Percentiles rank a stretch among this genome's conserved stretches.
These are phyloP conservation scores for Chironomus striatipennis DNA, from an alignment of 1,140 invertebrate genomes.

Conservation along the genomic window DNA sequence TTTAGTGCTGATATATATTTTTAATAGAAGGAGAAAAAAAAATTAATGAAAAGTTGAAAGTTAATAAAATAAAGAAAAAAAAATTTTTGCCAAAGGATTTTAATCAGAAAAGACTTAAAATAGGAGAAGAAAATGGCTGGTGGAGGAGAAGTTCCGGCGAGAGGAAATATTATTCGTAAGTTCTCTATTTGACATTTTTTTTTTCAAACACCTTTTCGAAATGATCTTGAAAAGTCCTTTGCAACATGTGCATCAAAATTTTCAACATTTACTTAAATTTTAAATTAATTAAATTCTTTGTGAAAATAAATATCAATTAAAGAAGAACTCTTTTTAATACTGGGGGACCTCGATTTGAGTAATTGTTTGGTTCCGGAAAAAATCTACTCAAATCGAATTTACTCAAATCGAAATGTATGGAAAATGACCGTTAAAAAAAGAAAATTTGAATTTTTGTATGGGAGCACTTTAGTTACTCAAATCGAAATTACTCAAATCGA, in stretches of 20 bases:
- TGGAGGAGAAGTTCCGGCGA: background rate
- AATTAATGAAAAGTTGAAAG: background rate
- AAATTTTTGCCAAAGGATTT: background rate
- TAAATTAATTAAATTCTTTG: background rate
- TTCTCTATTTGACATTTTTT: background rate
- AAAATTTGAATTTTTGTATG: too few species aligned
- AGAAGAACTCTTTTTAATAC: background rate
- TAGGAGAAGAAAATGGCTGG: background rate
- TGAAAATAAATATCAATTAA: background rate
- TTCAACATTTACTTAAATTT: background rate
- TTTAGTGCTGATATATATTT: background rate
- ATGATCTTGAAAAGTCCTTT: constrained; percentile 21
- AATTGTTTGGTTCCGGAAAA: too few species aligned
- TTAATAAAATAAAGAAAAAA: background rate
- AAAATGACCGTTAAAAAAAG: too few species aligned
- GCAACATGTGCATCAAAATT: background rate
- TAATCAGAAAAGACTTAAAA: background rate
- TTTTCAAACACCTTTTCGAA: background rate
- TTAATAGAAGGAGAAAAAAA: background rate
- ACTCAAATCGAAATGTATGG: too few species aligned
- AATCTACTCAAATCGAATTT: too few species aligned
- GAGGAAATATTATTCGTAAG: constrained; percentile 11
- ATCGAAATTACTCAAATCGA: too few species aligned
- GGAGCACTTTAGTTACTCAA: too few species aligned
- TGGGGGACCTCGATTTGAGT: too few species aligned